Base-by-base conservation (phyloP, 2,113 vertebrate genomes). In the Trichechus manatus region DNA sequence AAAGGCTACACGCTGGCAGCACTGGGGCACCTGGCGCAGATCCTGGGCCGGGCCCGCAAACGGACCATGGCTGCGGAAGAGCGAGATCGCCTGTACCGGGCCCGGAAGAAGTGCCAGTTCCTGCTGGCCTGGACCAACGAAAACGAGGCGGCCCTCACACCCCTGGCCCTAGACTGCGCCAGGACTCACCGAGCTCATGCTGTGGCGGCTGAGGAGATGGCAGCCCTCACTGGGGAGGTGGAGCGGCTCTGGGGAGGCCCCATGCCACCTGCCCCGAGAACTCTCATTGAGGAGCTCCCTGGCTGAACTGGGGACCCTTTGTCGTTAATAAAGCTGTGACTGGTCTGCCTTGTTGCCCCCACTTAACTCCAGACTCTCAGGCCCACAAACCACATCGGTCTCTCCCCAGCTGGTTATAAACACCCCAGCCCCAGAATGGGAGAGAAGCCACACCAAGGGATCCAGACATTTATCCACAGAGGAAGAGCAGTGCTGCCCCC, bases 31-130 rank as follows among this genome's bases (percentile, higher is more conserved):
- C 97, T 99, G 2, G 97, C 87, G 22, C 96, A 94, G 0, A 96
- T 96, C 2, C 93, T 99, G 44, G 97, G 98, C 31, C 68, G 29
- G 11, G 98, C 98, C 6, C 98, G 98, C 61, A 95, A 89, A 44
- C 89, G 83, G 4, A 93, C 98, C 0, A 85, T 98, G 1, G 94
- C 97, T 44, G 93, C 97, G 0, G 97, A 97, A 29, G 98, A 98
- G 6, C 91, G 97, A 84, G 87, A 98, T 93, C 96, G 66, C 19
- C 72, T 97, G 14, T 99, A 99, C 79, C 94, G 98, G 8, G 99
- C 99, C 2, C 97, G 97, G 72, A 99, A 99, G 91, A 99, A 99
- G 93, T 99, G 99, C 72, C 98, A 99, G 85, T 99, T 99, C 90
- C 98, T 99, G 42, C 98, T 99, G 94, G 98, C 99, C 20, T 99